Evolutionary conservation across 2,888 invertebrate genomes (phyloP), one percentile per base, ranked within the genome.

Genomic region (Plutella xylostella): DNA sequence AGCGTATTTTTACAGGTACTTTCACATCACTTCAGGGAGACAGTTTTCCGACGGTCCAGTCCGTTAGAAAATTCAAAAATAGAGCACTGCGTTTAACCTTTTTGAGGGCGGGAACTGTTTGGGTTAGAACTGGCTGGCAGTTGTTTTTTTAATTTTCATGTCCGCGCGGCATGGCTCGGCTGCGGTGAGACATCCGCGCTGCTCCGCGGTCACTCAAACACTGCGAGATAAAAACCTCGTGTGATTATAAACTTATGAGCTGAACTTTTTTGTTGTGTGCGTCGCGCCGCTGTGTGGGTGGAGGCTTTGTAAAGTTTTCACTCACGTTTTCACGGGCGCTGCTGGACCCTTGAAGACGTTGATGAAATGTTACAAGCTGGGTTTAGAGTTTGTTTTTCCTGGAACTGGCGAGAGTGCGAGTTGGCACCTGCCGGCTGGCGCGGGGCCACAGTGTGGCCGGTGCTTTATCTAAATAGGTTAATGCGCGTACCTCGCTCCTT

Each of bases 221-320:
- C 83, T 83, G 80, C 78, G 69, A 79, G 82, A 83, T 83, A 83
- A 82, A 82, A 82, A 82, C 82, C 71, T 66, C 69, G 75, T 72
- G 78, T 82, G 77, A 82, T 80, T 83, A 82, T 80, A 80, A 83
- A 80, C 79, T 82, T 82, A 80, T 80, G 77, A 80, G 82, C 76
- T 80, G 75, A 76, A 78, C 75, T 79, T 83, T 77, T 80, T 75
- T 69, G 60, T 68, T 59, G 78, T 78, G 82, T 80, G 82, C 68
- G 79, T 77, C 68, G n/a, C n/a, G n/a, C 57, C 63, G 61, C 63
- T 63, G 71, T 76, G 76, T 72, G 74, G 61, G 65, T 55, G 60
- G 57, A 68, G 72, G 74, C 71, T 78, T 65, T 73, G 72, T 68
- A 61, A 68, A 74, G 68, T 76, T 82, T 82, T 80, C 79, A 71